phyloP scores from a whole-genome alignment of 2,113 vertebrate species.

The Entelurus aequoreus region DNA sequence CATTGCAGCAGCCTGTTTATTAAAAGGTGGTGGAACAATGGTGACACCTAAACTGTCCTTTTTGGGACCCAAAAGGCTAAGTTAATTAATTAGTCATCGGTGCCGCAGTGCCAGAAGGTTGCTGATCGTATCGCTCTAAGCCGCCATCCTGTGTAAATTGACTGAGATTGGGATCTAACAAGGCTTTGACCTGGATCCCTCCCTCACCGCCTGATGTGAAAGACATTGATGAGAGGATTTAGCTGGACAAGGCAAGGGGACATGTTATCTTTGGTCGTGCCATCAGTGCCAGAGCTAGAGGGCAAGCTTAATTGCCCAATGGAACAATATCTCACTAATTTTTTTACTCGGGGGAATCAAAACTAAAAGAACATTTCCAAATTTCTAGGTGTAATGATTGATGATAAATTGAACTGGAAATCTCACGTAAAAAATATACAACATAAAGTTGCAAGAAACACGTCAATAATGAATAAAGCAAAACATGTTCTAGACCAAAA shows the following conservation, averaged over 20 bases:
- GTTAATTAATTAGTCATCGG: conserved; percentile 64
- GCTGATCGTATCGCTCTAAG: conserved; percentile 67
- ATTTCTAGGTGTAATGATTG: too few species aligned
- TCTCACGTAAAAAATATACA: too few species aligned
- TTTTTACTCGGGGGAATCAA: too few species aligned
- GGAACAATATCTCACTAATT: neutral
- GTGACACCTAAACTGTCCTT: conserved; percentile 55
- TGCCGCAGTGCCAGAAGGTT: conserved; percentile 57
- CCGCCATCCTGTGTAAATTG: conserved; percentile 69
- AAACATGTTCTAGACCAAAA: too few species aligned
- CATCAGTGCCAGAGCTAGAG: conserved; percentile 30
- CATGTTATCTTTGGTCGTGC: conserved; percentile 57
- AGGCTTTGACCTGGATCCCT: conserved; percentile 65
- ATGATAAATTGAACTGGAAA: too few species aligned
- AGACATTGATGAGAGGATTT: conserved; percentile 63
- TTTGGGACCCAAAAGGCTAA: conserved; percentile 45
- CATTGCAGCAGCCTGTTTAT: conserved; percentile 35
- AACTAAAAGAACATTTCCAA: too few species aligned
- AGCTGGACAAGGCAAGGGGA: conserved; percentile 48
- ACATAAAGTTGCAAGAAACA: too few species aligned
- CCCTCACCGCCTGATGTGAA: conserved; percentile 48
- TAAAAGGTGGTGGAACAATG: conserved; percentile 55
- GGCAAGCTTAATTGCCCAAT: neutral
- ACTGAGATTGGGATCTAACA: conserved; percentile 69
- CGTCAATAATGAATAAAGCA: too few species aligned